phyloP scores from a whole-genome alignment of 2,797 vertebrate genomes.

The Varecia variegata region DNA sequence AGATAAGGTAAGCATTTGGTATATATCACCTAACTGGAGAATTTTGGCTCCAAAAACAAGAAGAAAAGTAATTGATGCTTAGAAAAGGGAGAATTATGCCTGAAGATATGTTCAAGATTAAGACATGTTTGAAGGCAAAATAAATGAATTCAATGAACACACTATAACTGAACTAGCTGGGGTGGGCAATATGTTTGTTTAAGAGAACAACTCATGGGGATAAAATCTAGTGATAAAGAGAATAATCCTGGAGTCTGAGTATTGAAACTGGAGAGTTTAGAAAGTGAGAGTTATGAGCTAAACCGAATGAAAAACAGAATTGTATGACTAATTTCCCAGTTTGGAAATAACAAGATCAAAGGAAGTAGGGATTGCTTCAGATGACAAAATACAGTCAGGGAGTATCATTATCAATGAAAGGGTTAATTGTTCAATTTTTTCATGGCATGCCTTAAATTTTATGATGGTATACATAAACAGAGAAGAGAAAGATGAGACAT shows the following conservation, averaged over 20 bases:
- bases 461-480: neutral
- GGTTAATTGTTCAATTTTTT: neutral
- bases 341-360: neutral
- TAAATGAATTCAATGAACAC: neutral
- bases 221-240: neutral
- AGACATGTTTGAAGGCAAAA: neutral
- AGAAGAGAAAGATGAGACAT: neutral
- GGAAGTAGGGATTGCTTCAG: neutral
- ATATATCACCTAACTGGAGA: neutral
- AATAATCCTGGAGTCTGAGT: neutral
- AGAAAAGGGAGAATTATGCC: neutral
- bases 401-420: accelerated
- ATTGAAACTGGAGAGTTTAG: neutral
- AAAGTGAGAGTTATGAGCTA: neutral
- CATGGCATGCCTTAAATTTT: neutral
- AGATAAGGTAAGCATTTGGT: neutral
- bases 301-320: neutral
- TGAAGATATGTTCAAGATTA: neutral
- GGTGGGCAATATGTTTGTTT: neutral
- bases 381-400: neutral
- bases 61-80: neutral
- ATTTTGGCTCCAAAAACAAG: neutral
- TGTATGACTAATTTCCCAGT: neutral
- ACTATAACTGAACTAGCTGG: neutral
- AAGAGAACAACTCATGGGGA: neutral